Evolutionary conservation across 2,888 invertebrate genomes (phyloP), one percentile per base, ranked within the genome.

Genomic region (Hofmannophila pseudospretella): DNA sequence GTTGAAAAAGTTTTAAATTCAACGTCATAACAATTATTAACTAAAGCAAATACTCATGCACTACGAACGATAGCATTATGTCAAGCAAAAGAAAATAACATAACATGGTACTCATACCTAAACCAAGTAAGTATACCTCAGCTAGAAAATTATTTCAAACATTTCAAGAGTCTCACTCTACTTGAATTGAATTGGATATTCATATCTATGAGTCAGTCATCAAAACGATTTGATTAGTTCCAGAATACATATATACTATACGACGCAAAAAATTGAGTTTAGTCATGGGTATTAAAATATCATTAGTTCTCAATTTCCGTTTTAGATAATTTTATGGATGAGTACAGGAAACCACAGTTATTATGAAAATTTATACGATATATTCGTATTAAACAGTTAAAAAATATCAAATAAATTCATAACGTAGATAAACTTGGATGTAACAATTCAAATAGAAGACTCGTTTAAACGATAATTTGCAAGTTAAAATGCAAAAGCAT

Each of bases 191-290:
- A 34, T 39, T 25, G 28, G 12, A 29, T 36, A 23, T 27, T 22
- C 22, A 26, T 19, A 22, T 7, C 7, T 19, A 33, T 41, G 40
- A 44, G 22, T 38, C 42, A 44, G 31, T 13, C 22, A 32, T 42
- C 26, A 38, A 26, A 39, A 45, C 40, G 32, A 36, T 34, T 47
- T 50, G 51, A 53, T 48, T 40, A 37, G 42, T 50, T 50, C 49
- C 45, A 53, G 47, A 49, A 41, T 12, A 16, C 14, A 2, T 23
- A 26, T 27, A 36, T 38, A 38, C 32, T 38, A n/a, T 42, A 42
- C 39, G 42, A 44, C 38, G 29, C 34, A 42, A 42, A 42, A 36
- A 22, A 20, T 36, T 27, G 11, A 11, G 27, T 16, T 30, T 35
- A 23, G 28, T 27, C 20, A 8, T 8, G 11, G 5, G 9, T 34